Evolutionary conservation across 2,888 invertebrate species (phyloP), one percentile per base, ranked within the genome.

Genomic region (Metellina segmentata): DNA sequence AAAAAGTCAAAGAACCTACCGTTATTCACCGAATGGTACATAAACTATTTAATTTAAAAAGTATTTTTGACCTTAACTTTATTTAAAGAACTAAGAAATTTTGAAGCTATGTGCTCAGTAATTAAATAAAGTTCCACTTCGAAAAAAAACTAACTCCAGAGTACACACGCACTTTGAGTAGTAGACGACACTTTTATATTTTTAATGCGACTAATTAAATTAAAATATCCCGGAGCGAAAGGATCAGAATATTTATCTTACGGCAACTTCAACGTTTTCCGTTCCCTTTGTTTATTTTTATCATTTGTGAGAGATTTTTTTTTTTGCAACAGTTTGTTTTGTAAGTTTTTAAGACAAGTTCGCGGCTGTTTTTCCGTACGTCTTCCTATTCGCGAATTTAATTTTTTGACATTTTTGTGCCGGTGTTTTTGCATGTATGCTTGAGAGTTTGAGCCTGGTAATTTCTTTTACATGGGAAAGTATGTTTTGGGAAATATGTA

Each of bases 191-290:
- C 61, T 34, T 75, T 85, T 85, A 85, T 85, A 85, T 53, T 85
- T 61, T 75, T 72, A 85, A n/a, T 34, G 61, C 48, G 34, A 61
- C 34, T 85, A 85, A 85, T 85, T 85, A 85, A 85, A 85, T 85
- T 85, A 85, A 85, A 85, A 85, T 85, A 75, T 85, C 85, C 74
- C n/a, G 61, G 16, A 61, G 61, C 85, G 85, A 85, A 72, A 85
- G 52, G 61, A 61, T 74, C 48, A 34, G 85, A 85, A 85, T 85
- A 85, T 85, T 85, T 85, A 85, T 75, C 75, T 75, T 85, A 19
- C 52, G 72, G 74, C 34, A 85, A 85, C 85, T 85, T 85, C 8
- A 74, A 75, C 48, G 34, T 75, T 16, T 72, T 83, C 61, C 53
- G 20, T 75, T 53, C 85, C 9, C 20, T 61, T 79, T 85, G 74